Base-by-base conservation (phyloP, 2,797 vertebrate genomes). In the Rhinatrema bivittatum region DNA sequence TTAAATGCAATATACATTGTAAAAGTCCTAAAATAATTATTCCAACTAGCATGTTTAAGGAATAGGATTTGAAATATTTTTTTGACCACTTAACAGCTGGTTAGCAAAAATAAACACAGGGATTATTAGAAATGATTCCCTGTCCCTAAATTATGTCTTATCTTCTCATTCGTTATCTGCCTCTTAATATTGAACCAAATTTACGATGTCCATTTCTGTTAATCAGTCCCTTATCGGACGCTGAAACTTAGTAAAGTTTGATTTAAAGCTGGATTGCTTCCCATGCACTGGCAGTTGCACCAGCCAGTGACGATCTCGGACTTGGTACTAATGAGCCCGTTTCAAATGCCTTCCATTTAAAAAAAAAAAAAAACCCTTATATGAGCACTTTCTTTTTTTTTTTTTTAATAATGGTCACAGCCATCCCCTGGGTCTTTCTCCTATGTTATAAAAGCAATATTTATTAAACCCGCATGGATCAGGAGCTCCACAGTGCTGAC, bases 111-210 rank as follows among this genome's bases (percentile, higher is more conserved):
- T 29, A 25, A 48, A 37, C 14, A 15, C 21, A 25, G n/a, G 27
- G 21, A 30, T 20, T 41, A 27, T 11, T 25, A 17, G 22, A 25
- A 25, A 21, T 30, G 33, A 29, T 42, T 34, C 34, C 38, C 36
- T 49, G 62, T 30, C 34, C 5, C 60, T 78, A 75, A 78, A 79
- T 76, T 66, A 71, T 20, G 24, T 7, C 20, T 16, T 52, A 69
- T 69, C 62, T 65, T 10, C 32, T 23, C 27, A n/a, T n/a, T n/a
- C 20, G 36, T 58, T n/a, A 65, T 70, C 43, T 61, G 39, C 18
- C 42, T 59, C 53, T 53, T 57, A 62, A 82, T 79, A 63, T 60
- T 42, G 39, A 23, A 37, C 41, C 30, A 58, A 75, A 80, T 84
- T 84, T 86, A 85, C 58, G 15, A 56, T 20, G 10, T 53, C 42